Conservation (phyloP, 2,888 invertebrate species). For the Lucinisca nassula region DNA sequence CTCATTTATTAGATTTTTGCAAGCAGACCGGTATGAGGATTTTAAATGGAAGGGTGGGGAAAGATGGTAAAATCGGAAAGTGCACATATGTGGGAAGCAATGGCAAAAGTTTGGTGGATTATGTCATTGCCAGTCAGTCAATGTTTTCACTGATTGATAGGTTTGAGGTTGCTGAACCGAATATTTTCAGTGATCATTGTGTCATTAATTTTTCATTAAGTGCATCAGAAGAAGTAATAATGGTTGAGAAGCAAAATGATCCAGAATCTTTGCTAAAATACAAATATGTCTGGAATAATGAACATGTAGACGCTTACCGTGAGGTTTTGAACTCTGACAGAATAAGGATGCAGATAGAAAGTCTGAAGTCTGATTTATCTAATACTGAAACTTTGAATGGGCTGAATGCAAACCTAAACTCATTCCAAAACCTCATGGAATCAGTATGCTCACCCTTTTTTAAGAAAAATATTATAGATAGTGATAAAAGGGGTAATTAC, state of each 20-base stretch:
- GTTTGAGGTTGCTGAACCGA: background rate
- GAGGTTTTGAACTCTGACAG: background rate
- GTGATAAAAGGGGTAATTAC: too few relatives aligned
- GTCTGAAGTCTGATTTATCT: background rate
- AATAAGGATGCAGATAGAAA: background rate
- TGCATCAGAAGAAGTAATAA: background rate
- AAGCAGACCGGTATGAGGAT: background rate
- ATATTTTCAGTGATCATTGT: background rate
- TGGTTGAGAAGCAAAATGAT: background rate
- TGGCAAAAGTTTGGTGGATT: background rate
- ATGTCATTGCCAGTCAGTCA: background rate
- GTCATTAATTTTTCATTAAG: background rate
- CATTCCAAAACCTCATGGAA: background rate
- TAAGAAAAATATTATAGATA: background rate
- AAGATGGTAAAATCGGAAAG: background rate
- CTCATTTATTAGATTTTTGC: background rate
- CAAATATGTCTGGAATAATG: background rate
- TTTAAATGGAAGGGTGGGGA: background rate
- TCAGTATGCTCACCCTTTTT: background rate
- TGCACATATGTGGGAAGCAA: background rate
- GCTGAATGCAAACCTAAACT: background rate
- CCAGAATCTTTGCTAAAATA: background rate
- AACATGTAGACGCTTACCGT: background rate
- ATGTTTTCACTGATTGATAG: background rate
- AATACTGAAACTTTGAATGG: background rate